These are phyloP conservation scores for Idaea aversata DNA, from an alignment of 2,888 invertebrate genomes.

Conservation along the genomic window DNA sequence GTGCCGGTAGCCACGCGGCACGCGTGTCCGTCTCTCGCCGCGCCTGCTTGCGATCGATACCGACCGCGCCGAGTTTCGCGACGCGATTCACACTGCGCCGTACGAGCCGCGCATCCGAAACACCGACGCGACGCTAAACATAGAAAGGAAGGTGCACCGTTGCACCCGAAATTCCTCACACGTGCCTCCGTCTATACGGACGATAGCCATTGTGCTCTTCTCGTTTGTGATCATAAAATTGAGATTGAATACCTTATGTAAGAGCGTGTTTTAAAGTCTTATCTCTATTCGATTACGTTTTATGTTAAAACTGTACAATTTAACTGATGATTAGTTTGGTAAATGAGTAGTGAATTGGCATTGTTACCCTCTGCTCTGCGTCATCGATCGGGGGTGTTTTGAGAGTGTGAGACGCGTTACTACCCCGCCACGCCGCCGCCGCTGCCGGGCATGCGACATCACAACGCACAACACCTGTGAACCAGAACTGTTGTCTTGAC, in stretches of 20 bases:
- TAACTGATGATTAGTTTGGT: constrained; percentile 11
- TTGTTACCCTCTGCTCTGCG: constrained; percentile 32
- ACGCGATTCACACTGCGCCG: constrained; percentile 34
- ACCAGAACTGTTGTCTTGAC: constrained; percentile 70
- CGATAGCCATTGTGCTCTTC: constrained; percentile 25
- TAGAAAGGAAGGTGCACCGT: constrained; percentile 62
- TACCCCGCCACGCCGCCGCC: constrained; percentile 33
- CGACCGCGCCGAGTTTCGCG: constrained; percentile 38
- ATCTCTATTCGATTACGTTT: constrained; percentile 18
- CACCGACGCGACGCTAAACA: constrained; percentile 57
- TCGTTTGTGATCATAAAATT: constrained; percentile 20
- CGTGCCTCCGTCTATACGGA: constrained; percentile 37
- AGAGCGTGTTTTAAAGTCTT: constrained; percentile 15
- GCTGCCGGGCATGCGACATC: constrained; percentile 47
- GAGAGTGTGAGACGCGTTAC: constrained; percentile 41
- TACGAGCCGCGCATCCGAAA: constrained; percentile 42
- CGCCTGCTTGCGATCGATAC: constrained; percentile 39
- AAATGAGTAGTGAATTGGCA: constrained; percentile 23
- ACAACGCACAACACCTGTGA: constrained; percentile 70
- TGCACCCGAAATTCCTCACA: constrained; percentile 51
- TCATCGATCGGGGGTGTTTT: constrained; percentile 63
- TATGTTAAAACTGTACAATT: constrained; percentile 15
- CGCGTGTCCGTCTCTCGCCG: constrained; percentile 53
- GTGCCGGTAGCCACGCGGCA: constrained; percentile 74
- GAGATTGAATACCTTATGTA: constrained; percentile 9